These are phyloP conservation scores for Aporophyla lueneburgensis DNA, from an alignment of 2,888 invertebrate species.

Conservation along the genomic window DNA sequence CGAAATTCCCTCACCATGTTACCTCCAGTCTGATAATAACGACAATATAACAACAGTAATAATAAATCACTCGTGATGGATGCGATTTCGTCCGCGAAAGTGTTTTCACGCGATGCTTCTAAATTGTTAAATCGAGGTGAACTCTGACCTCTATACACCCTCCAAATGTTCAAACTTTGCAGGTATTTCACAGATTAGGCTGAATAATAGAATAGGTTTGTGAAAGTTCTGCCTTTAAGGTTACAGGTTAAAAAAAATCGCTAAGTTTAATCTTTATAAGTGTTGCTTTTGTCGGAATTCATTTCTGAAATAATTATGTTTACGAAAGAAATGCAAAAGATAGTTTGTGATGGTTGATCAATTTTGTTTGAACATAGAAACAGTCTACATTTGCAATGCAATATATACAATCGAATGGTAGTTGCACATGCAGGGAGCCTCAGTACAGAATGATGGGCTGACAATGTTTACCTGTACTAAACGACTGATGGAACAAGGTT, in stretches of 20 bases:
- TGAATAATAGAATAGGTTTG: constrained; percentile 37
- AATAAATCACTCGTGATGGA: constrained; percentile 60
- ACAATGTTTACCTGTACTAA: constrained; percentile 29
- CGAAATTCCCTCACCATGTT: background rate
- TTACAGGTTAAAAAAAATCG: constrained; percentile 12
- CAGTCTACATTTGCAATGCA: background rate
- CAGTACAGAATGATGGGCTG: constrained; percentile 20
- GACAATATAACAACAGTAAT: constrained; percentile 47
- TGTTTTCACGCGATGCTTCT: constrained; percentile 60
- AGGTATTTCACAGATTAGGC: constrained; percentile 44
- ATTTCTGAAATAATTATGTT: constrained; percentile 13
- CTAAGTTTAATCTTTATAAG: constrained; percentile 10
- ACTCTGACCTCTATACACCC: constrained; percentile 51
- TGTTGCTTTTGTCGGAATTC: background rate
- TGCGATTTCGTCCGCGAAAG: constrained; percentile 33
- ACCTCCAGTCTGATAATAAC: constrained; percentile 37
- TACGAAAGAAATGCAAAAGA: background rate
- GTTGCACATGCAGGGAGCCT: background rate
- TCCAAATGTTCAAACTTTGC: constrained; percentile 26
- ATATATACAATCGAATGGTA: background rate
- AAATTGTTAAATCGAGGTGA: constrained; percentile 36
- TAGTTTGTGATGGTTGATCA: background rate
- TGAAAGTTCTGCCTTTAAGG: constrained; percentile 7
- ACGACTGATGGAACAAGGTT: constrained; percentile 12
- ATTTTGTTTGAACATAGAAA: background rate